Base-by-base conservation (phyloP, 1,140 invertebrate species). In the Leucophenga varia region DNA sequence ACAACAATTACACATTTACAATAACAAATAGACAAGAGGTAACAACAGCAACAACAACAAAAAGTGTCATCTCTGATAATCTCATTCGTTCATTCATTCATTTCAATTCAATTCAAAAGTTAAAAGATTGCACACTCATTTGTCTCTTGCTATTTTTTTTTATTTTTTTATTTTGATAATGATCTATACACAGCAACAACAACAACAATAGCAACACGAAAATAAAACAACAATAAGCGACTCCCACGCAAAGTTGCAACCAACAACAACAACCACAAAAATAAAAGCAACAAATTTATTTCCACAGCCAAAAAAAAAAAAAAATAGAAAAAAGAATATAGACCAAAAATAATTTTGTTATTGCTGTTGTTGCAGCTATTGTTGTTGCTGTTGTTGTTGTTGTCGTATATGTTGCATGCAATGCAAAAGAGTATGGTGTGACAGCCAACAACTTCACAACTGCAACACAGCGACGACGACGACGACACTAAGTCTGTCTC, bases 61-160 rank as follows among this genome's bases (percentile, higher is more conserved):
- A 61, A 63, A 59, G 54, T 67, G 63, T 57, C 63, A 59, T 59
- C 59, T 61, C 44, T 59, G 64, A 57, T 63, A 59, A 57, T n/a
- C n/a, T n/a, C n/a, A n/a, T 52, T 67, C 36, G 45, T 59, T 57
- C 55, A 67, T 52, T 57, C 53, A 57, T 59, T 61, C 41, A 48
- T 6, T 10, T 25, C 22, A 25, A 25, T 25, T n/a, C 5, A 25
- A 25, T 25, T 5, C 5, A 25, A 25, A 25, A 6, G 22, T 25
- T 25, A 67, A 56, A 59, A 67, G 59, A 67, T 67, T 67, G 63
- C 54, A 60, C 68, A 71, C 60, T 71, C 58, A 71, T 71, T 71
- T 71, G 68, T 71, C 68, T 71, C 51, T 54, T 54, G 53, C n/a
- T n/a, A n/a, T n/a, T n/a, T n/a, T n/a, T n/a, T n/a, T n/a, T n/a